phyloP scores from a whole-genome alignment of 1,140 invertebrate genomes.

The Camponotus vicinus region DNA sequence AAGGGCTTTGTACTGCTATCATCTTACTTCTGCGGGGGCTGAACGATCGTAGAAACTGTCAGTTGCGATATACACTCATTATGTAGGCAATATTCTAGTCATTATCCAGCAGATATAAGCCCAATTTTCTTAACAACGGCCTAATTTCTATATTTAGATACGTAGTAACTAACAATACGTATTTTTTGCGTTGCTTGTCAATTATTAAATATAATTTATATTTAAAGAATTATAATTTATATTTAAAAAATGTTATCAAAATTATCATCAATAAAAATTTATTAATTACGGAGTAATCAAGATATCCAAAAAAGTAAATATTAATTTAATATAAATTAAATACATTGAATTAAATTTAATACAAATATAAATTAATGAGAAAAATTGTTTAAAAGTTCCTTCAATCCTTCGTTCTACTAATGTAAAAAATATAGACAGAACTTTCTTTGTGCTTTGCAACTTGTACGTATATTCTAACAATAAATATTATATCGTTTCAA shows the following conservation, averaged over 20 bases:
- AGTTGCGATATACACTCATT: neutral
- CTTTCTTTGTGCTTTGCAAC: neutral
- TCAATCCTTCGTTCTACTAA: neutral
- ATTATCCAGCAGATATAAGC: conserved; percentile 16
- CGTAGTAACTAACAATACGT: neutral
- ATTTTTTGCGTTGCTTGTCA: neutral
- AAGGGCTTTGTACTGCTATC: conserved; percentile 30
- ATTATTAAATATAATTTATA: neutral
- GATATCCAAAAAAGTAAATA: neutral
- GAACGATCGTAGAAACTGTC: neutral
- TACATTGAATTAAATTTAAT: neutral
- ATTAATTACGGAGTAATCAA: neutral
- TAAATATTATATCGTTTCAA: neutral
- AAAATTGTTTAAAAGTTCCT: neutral
- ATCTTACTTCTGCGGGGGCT: neutral
- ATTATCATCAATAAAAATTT: neutral
- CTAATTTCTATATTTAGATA: conserved; percentile 21
- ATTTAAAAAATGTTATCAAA: neutral
- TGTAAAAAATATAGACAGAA: neutral
- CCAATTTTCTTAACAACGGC: conserved; percentile 18
- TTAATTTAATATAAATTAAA: conserved; percentile 2
- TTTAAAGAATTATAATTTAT: neutral
- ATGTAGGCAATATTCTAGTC: conserved; percentile 14
- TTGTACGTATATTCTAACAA: neutral
- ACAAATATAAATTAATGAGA: neutral